A percentile compares a stretch with the other conserved stretches of the same genome.
These are phyloP conservation scores for Galeopterus variegatus DNA, from an alignment of 2,113 vertebrate genomes.

Conservation along the genomic window DNA sequence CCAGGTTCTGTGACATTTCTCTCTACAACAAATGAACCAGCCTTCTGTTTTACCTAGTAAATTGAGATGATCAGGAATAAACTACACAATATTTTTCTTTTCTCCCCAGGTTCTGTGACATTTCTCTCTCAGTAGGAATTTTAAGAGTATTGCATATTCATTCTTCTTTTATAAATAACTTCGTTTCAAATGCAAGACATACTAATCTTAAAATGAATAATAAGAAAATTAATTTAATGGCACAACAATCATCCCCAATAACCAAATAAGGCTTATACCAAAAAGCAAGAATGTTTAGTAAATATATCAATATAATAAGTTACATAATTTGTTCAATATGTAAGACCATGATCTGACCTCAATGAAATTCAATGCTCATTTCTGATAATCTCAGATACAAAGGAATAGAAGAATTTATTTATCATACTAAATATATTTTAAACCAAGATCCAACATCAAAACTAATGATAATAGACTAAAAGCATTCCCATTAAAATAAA, in stretches of 20 bases:
- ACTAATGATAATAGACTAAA: background rate
- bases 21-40: background rate
- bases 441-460: slow-evolving; percentile 23
- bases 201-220: slow-evolving; percentile 1
- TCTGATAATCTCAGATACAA: background rate
- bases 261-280: background rate
- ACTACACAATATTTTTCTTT: background rate
- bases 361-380: background rate
- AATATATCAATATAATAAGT: background rate
- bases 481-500: background rate
- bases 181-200: slow-evolving; percentile 33
- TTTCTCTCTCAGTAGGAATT: background rate
- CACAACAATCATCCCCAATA: background rate
- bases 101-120: background rate
- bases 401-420: background rate
- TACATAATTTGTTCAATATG: background rate
- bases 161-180: background rate
- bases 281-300: slow-evolving; percentile 15
- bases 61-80: background rate
- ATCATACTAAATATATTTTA: background rate
- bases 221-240: slow-evolving; percentile 16
- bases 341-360: background rate
- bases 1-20: background rate
- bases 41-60: background rate
- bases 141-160: background rate